Conservation (phyloP, 2,888 invertebrate species). For the Peribatodes rhomboidaria region DNA sequence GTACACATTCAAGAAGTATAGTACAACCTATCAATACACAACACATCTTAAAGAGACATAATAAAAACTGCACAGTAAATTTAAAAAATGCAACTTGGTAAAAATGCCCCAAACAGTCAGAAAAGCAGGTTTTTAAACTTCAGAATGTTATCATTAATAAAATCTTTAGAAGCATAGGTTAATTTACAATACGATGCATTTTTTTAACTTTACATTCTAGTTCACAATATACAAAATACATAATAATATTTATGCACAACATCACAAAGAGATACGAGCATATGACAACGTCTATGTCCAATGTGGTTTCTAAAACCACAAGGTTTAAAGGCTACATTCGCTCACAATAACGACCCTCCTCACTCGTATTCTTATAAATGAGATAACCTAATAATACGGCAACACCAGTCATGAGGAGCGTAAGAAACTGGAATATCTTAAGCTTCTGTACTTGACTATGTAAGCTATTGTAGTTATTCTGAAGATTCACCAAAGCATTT, state of each 20-base stretch:
- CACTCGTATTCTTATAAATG: constrained; percentile 66
- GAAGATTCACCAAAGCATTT: constrained; percentile 86
- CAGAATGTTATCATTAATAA: not conserved
- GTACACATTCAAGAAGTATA: not conserved
- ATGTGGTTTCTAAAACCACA: constrained; percentile 71
- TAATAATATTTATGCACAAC: constrained; percentile 57
- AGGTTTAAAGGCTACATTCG: constrained; percentile 71
- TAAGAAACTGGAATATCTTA: constrained; percentile 70
- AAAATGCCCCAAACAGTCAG: no score
- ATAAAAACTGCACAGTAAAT: no score
- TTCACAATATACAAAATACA: constrained; percentile 55
- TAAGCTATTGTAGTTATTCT: constrained; percentile 68
- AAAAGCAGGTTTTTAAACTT: not conserved
- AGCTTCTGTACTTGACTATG: constrained; percentile 67
- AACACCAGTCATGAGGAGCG: constrained; percentile 64
- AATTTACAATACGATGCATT: constrained; percentile 25
- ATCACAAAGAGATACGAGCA: constrained; percentile 53
- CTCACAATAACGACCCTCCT: constrained; percentile 68
- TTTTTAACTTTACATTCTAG: constrained; percentile 57
- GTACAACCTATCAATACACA: not conserved
- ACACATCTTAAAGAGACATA: not conserved
- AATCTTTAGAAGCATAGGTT: not conserved
- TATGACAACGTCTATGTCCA: constrained; percentile 52
- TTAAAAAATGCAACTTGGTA: no score
- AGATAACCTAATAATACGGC: constrained; percentile 69